Percentiles rank a stretch among this genome's conserved stretches.
Evolutionary conservation across 2,888 invertebrate genomes (phyloP).

Genomic region (Epirrhoe tristata): DNA sequence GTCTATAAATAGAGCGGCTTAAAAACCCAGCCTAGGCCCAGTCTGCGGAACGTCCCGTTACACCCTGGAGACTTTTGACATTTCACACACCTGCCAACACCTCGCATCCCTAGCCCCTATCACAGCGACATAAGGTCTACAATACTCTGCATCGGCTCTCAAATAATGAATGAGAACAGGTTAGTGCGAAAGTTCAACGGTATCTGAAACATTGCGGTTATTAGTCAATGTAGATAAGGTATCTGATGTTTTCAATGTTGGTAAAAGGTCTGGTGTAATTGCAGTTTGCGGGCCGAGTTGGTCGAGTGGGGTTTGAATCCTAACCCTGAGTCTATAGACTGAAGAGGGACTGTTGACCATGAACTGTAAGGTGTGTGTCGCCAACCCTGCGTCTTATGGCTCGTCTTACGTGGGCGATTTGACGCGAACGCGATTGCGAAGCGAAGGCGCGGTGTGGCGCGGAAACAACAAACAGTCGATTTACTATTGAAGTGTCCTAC

Average conservation of each 20-base stretch:
- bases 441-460: too few relatives aligned
- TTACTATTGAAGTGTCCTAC: too few relatives aligned
- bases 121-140: neutral
- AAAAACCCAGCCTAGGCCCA: slow-evolving; percentile 15
- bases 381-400: too few relatives aligned
- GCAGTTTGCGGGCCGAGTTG: neutral
- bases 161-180: slow-evolving; percentile 23
- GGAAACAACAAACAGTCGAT: too few relatives aligned
- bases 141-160: slow-evolving; percentile 8
- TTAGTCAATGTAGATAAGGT: slow-evolving; percentile 10
- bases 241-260: neutral
- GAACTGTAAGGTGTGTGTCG: too few relatives aligned
- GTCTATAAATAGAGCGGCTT: slow-evolving; percentile 39
- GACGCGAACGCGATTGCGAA: too few relatives aligned
- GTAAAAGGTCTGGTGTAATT: neutral
- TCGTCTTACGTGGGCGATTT: too few relatives aligned
- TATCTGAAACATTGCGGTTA: slow-evolving; percentile 9
- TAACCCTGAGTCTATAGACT: neutral
- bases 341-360: neutral
- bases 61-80: slow-evolving; percentile 41
- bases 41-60: slow-evolving; percentile 44
- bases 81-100: slow-evolving; percentile 39
- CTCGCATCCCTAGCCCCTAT: slow-evolving; percentile 6
- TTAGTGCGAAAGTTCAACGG: slow-evolving; percentile 25
- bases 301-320: neutral